Percentiles rank a stretch among this genome's conserved stretches.
These are phyloP conservation scores for Trissoscelio sp. DNA, from an alignment of 2,888 invertebrate species.

Conservation along the genomic window DNA sequence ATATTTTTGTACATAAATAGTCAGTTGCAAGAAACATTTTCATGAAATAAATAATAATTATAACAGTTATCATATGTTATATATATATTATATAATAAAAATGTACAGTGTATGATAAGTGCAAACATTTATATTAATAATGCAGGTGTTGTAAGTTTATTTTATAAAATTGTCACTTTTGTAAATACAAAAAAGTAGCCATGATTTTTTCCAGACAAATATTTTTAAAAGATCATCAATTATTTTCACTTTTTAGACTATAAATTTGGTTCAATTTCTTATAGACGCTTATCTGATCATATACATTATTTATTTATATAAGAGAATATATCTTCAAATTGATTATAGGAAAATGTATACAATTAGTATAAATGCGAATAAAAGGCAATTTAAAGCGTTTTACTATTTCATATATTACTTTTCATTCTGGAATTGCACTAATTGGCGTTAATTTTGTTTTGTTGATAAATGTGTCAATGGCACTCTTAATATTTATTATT, in stretches of 20 bases:
- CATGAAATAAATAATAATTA: not conserved
- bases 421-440: conserved; percentile 7
- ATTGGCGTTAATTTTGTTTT: conserved; percentile 27
- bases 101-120: not conserved
- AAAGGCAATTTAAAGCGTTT: conserved; percentile 12
- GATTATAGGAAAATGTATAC: not conserved
- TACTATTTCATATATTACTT: not conserved
- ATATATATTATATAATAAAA: conserved; percentile 1
- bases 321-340: conserved; percentile 4
- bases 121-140: conserved; percentile 7
- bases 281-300: conserved; percentile 20
- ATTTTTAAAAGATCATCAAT: not conserved
- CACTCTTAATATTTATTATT: conserved; percentile 2
- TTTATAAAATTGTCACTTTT: not conserved
- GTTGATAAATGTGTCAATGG: conserved; percentile 16
- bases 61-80: not conserved
- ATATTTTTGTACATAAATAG: too few relatives aligned
- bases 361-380: conserved; percentile 12
- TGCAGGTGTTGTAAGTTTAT: conserved; percentile 7
- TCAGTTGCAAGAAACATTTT: too few relatives aligned
- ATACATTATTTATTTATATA: conserved; percentile 19
- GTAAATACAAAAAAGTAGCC: not conserved
- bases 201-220: not conserved
- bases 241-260: not conserved
- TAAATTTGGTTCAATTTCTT: conserved; percentile 21